Base-by-base conservation (phyloP, 2,797 vertebrate species). In the Micromesistius poutassou region DNA sequence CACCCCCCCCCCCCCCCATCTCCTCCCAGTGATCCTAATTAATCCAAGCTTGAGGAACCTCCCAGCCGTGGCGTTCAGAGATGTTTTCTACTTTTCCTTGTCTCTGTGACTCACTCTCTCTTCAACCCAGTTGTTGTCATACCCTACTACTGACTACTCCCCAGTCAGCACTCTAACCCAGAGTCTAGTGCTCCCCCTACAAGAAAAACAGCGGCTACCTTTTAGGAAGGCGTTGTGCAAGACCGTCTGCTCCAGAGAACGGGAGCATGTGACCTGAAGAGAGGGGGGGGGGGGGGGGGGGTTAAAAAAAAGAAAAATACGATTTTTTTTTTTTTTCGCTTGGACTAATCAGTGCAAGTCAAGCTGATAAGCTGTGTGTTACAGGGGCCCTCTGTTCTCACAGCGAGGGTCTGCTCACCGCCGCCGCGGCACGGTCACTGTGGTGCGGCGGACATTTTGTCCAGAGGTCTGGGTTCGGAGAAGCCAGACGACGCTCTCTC, bases 1-100 rank as follows among this genome's bases (percentile, higher is more conserved):
- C 19, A 2, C 46, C 46, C 16, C 46, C 46, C 46, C 46, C 19
- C 46, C 16, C 16, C 0, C 2, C 46, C 16, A 80, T 81, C 85
- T 80, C 40, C 76, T 76, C 35, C 78, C 71, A 3, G 30, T 71
- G n/a, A 30, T n/a, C 35, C 16, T n/a, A 19, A 91, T 90, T 80
- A 82, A 88, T 86, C 84, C 86, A 85, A 90, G 90, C 78, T 85
- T 72, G 82, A 81, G 81, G 88, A 88, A 82, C 76, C 86, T 90
- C 86, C 81, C 85, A 82, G 77, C 66, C 86, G 81, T 87, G 84
- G 84, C 84, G 92, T 83, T 89, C 87, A 87, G 90, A 75, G 83
- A 89, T 78, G 83, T 84, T 83, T 81, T 86, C 50, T 55, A 6
- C 16, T 55, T 6, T n/a, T 78, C 77, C 79, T 76, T 76, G 81